phyloP scores from a whole-genome alignment of 2,113 vertebrate species.

The Chlamydotis undulata region DNA sequence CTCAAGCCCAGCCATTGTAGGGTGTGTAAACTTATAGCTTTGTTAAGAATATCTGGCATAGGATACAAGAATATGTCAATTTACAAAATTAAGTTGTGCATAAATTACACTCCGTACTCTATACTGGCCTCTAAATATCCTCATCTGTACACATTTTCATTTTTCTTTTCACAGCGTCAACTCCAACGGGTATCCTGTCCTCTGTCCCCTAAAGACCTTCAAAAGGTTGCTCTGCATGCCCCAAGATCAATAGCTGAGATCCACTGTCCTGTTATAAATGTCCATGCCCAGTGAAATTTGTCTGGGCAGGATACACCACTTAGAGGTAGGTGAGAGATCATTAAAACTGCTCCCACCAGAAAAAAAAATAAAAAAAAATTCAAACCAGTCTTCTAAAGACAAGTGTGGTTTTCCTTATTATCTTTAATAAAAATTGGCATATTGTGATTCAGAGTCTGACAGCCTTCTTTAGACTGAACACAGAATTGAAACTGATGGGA shows the following conservation, averaged over 20 bases:
- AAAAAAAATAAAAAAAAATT: neutral
- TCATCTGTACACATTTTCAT: fast-evolving
- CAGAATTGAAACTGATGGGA: neutral
- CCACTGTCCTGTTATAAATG: too few relatives aligned
- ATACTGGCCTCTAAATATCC: fast-evolving
- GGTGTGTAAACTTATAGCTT: fast-evolving
- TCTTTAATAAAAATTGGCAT: neutral
- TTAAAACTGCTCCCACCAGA: neutral
- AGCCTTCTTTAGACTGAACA: neutral
- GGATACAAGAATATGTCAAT: fast-evolving
- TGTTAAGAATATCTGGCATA: too few relatives aligned
- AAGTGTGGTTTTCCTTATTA: neutral
- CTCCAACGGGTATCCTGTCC: too few relatives aligned
- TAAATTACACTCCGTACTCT: neutral
- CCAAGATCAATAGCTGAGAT: neutral
- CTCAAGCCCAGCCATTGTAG: fast-evolving
- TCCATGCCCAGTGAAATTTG: neutral
- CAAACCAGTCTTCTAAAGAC: neutral
- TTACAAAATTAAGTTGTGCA: neutral
- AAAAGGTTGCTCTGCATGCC: neutral
- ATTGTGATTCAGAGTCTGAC: neutral
- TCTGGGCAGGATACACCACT: neutral
- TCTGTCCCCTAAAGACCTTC: neutral
- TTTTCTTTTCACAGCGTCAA: fast-evolving
- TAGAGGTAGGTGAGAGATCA: neutral